Conservation (phyloP, 2,888 invertebrate genomes). For the Nomada fucata region DNA sequence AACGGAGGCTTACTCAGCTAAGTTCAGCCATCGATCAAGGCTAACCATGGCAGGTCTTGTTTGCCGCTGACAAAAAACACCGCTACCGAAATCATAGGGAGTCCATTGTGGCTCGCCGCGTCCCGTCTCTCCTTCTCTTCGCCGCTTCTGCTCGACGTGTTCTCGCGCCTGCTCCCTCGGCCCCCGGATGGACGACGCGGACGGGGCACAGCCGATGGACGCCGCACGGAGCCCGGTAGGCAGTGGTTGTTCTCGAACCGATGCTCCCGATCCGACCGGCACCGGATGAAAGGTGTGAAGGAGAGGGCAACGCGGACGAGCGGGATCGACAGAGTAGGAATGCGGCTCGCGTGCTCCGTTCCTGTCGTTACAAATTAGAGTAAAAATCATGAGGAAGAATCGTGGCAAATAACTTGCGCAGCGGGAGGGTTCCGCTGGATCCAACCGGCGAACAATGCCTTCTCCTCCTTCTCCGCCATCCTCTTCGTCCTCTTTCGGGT, state of each 20-base stretch:
- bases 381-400: slow-evolving; percentile 82
- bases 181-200: slow-evolving; percentile 44
- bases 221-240: slow-evolving; percentile 33
- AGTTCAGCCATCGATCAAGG: slow-evolving; percentile 80
- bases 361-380: slow-evolving; percentile 84
- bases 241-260: slow-evolving; percentile 51
- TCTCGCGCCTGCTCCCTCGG: neutral
- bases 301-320: slow-evolving; percentile 23
- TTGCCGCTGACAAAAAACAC: slow-evolving; percentile 78
- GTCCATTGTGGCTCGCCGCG: slow-evolving; percentile 71
- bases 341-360: slow-evolving; percentile 81
- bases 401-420: slow-evolving; percentile 82
- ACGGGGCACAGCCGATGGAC: slow-evolving; percentile 25
- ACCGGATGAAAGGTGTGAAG: slow-evolving; percentile 14
- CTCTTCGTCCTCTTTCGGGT: slow-evolving; percentile 31
- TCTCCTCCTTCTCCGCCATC: slow-evolving; percentile 36
- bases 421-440: slow-evolving; percentile 76
- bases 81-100: slow-evolving; percentile 81
- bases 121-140: neutral
- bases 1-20: slow-evolving; percentile 83
- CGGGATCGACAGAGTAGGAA: slow-evolving; percentile 73
- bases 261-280: slow-evolving; percentile 47
- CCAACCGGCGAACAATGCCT: slow-evolving; percentile 72
- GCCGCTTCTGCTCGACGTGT: neutral
- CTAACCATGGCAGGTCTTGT: slow-evolving; percentile 76